phyloP scores from a whole-genome alignment of 2,888 invertebrate genomes.

The Oxystoma pomonae region DNA sequence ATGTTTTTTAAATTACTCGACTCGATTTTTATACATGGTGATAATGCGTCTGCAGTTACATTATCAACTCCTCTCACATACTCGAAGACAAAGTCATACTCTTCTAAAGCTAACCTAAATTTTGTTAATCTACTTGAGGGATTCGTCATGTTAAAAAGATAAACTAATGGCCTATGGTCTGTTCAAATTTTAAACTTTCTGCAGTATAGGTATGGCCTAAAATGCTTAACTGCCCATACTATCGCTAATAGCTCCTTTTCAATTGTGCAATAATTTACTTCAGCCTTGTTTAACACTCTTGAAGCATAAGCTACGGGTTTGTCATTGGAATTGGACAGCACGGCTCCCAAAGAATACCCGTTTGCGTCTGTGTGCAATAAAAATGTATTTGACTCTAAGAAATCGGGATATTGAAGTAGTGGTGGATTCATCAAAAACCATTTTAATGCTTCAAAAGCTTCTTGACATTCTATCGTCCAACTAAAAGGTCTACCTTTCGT shows the following conservation, averaged over 20 bases:
- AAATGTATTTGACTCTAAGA: constrained; percentile 14
- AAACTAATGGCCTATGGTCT: constrained; percentile 6
- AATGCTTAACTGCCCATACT: constrained; percentile 21
- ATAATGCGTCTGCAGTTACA: constrained; percentile 7
- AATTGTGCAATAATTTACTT: too few relatives aligned
- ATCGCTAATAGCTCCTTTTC: too few relatives aligned
- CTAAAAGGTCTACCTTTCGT: neutral
- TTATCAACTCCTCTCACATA: constrained; percentile 6
- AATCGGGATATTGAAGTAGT: constrained; percentile 21
- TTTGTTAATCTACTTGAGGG: constrained; percentile 24
- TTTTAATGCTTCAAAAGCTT: constrained; percentile 11
- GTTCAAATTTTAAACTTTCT: neutral
- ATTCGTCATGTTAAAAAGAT: constrained; percentile 10
- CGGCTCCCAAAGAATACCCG: constrained; percentile 16
- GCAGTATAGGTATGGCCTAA: neutral
- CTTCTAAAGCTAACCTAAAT: constrained; percentile 29
- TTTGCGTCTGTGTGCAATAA: too few relatives aligned
- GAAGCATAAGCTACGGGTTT: constrained; percentile 20
- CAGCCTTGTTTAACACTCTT: too few relatives aligned
- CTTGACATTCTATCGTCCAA: constrained; percentile 11
- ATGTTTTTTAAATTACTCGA: neutral
- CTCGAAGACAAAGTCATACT: constrained; percentile 5
- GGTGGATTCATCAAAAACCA: constrained; percentile 15
- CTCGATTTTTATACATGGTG: constrained; percentile 10
- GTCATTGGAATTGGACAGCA: constrained; percentile 12